Conservation (phyloP, 2,888 invertebrate species). For the Rambutsinella grinnellia region DNA sequence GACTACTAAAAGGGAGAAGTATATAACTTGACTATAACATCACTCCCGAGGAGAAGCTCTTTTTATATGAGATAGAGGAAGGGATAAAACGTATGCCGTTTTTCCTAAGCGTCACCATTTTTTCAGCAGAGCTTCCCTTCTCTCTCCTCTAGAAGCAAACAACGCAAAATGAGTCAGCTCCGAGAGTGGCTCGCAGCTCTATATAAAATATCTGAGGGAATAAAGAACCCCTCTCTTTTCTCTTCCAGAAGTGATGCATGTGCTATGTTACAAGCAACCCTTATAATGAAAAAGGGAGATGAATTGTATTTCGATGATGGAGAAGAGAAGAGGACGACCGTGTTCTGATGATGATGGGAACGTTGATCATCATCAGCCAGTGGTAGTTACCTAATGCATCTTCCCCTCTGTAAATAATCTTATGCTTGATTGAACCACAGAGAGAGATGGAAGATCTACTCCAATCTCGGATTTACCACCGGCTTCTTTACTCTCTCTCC, state of each 20-base stretch:
- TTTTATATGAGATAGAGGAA: neutral
- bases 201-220: slow-evolving; percentile 41
- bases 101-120: neutral
- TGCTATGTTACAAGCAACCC: too few relatives aligned
- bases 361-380: slow-evolving; percentile 23
- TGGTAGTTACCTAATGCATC: slow-evolving; percentile 8
- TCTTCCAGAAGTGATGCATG: slow-evolving; percentile 30
- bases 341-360: neutral
- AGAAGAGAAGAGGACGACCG: too few relatives aligned
- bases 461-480: slow-evolving; percentile 25
- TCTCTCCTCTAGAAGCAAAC: slow-evolving; percentile 19
- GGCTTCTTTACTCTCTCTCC: slow-evolving; percentile 27
- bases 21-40: slow-evolving; percentile 9
- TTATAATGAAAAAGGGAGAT: neutral
- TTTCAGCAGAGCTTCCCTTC: slow-evolving; percentile 11
- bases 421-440: slow-evolving; percentile 44
- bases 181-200: slow-evolving; percentile 30
- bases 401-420: slow-evolving; percentile 45
- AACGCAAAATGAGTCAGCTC: slow-evolving; percentile 53
- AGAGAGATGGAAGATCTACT: too few relatives aligned
- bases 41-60: neutral
- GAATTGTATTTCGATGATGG: neutral
- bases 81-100: neutral
- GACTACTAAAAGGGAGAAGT: slow-evolving; percentile 26
- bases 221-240: slow-evolving; percentile 26